Percentiles rank a stretch among this genome's conserved stretches.
phyloP scores from a whole-genome alignment of 1,140 invertebrate species.

The Nephila pilipes region DNA sequence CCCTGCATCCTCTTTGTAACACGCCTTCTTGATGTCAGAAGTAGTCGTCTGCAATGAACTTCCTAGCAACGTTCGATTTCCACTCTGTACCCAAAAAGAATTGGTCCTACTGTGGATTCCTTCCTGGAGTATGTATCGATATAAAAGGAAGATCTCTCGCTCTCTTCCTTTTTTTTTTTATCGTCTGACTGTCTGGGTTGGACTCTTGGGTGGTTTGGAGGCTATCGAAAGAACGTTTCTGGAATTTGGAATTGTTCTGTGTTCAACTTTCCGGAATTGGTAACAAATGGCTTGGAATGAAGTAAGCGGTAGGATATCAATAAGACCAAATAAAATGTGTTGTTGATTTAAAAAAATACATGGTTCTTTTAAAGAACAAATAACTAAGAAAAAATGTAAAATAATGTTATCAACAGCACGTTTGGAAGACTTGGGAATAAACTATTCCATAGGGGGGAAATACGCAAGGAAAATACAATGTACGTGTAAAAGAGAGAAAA shows the following conservation, averaged over 20 bases:
- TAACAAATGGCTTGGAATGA: background rate
- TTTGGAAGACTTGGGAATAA: too few species aligned
- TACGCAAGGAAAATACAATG: too few species aligned
- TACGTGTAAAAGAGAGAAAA: too few species aligned
- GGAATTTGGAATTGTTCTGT: constrained; percentile 19
- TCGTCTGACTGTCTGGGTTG: background rate
- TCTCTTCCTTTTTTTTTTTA: background rate
- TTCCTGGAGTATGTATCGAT: constrained; percentile 11
- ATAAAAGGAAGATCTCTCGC: background rate
- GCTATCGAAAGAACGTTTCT: background rate
- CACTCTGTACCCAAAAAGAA: background rate
- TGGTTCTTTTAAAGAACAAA: too few species aligned
- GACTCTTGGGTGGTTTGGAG: background rate
- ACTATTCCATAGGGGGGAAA: too few species aligned
- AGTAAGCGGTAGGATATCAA: background rate
- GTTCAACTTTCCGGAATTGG: background rate
- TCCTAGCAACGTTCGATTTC: background rate
- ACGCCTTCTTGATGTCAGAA: constrained; percentile 34
- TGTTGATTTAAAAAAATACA: too few species aligned
- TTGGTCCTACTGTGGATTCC: background rate
- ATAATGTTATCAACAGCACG: too few species aligned
- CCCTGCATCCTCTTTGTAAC: background rate
- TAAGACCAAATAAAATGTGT: too few species aligned
- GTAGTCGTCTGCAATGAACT: constrained; percentile 34
- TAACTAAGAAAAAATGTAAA: too few species aligned